A percentile compares a stretch with the other conserved stretches of the same genome.
Conservation (phyloP, 2,888 invertebrate species). For the Pheosia tremula region DNA sequence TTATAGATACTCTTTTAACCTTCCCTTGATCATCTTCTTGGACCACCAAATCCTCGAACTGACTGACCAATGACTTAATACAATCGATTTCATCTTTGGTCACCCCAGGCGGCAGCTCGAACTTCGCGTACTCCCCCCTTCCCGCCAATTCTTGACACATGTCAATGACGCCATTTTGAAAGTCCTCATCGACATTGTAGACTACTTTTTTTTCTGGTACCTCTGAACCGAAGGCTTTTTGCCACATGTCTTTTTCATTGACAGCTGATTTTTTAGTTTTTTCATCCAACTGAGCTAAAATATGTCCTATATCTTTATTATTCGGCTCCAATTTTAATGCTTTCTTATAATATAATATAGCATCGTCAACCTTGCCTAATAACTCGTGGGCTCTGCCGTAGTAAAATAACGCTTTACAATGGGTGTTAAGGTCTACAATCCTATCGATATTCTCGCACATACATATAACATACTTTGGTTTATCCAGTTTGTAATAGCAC, state of each 20-base stretch:
- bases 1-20: constrained; percentile 56
- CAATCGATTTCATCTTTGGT: constrained; percentile 59
- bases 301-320: constrained; percentile 68
- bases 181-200: constrained; percentile 65
- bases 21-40: constrained; percentile 56
- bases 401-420: constrained; percentile 71
- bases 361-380: constrained; percentile 59
- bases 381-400: constrained; percentile 64
- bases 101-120: constrained; percentile 64
- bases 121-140: constrained; percentile 56
- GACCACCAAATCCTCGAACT: constrained; percentile 55
- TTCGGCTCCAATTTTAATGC: constrained; percentile 73
- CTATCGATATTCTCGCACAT: constrained; percentile 68
- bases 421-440: constrained; percentile 57
- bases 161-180: constrained; percentile 57
- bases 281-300: constrained; percentile 57
- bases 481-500: constrained; percentile 67
- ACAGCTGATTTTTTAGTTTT: constrained; percentile 45
- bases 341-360: constrained; percentile 64
- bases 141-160: constrained; percentile 68
- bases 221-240: constrained; percentile 54
- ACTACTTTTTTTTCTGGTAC: constrained; percentile 45
- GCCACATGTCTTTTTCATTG: constrained; percentile 67
- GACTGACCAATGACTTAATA: constrained; percentile 54
- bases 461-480: constrained; percentile 63